Conservation (phyloP, 37 sponge, comb jelly and placozoan genomes). For the Cliona cf. orientalis region DNA sequence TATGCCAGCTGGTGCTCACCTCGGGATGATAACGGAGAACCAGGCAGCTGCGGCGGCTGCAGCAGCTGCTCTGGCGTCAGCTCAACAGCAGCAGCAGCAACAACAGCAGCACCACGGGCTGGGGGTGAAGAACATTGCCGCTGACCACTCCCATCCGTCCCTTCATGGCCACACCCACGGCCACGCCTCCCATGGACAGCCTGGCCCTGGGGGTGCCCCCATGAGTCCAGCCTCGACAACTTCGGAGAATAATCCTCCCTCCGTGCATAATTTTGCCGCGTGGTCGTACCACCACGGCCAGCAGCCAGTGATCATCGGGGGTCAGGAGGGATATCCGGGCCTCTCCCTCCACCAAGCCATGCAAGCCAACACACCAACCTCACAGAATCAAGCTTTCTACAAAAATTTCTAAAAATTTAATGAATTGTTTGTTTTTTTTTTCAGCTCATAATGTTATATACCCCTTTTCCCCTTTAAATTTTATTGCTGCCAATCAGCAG, state of each 20-base stretch:
- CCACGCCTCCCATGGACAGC: background rate
- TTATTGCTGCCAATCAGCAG: too few species aligned
- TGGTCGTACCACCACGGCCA: slow-evolving; percentile 59
- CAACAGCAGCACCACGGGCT: background rate
- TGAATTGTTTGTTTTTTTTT: too few species aligned
- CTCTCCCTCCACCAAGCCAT: slow-evolving; percentile 44
- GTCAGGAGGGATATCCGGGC: slow-evolving; percentile 10
- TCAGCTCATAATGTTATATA: too few species aligned
- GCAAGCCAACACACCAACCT: slow-evolving; percentile 42
- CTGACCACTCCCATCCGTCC: slow-evolving; percentile 18
- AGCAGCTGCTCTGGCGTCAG: too few species aligned
- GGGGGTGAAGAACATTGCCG: background rate
- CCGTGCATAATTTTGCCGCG: slow-evolving; percentile 18
- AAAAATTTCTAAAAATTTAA: slow-evolving; percentile 27
- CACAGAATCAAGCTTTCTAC: slow-evolving; percentile 58
- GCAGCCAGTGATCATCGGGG: slow-evolving; percentile 32
- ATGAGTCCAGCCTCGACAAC: slow-evolving; percentile 40
- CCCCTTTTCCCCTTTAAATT: too few species aligned
- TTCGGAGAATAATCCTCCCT: slow-evolving; percentile 24
- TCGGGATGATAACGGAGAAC: background rate
- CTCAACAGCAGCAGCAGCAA: too few species aligned
- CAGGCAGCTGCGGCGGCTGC: background rate
- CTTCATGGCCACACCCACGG: background rate
- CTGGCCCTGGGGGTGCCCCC: slow-evolving; percentile 20
- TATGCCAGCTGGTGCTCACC: background rate